Base-by-base conservation (phyloP, 1,140 invertebrate species). In the Rhyzopertha dominica region DNA sequence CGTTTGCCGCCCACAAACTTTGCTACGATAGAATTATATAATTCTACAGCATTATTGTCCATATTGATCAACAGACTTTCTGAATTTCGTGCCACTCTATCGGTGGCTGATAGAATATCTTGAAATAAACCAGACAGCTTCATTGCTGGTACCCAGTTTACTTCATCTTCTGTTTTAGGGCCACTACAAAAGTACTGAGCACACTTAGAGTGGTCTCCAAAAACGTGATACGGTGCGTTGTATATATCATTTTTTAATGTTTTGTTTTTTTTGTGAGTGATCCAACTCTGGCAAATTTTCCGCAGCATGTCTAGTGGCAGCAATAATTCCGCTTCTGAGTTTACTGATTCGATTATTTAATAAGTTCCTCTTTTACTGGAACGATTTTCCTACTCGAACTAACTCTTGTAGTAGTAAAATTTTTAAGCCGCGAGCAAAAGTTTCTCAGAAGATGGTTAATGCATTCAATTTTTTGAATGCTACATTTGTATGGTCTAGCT, bases 381-480 rank as follows among this genome's bases (percentile, higher is more conserved):
- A 47, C 17, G 8, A 17, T 30, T 16, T 9, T 25, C 20, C 24
- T 29, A 14, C 35, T 25, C 30, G 9, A 17, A 26, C 12, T 40
- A 23, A 28, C 20, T 20, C 36, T 13, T 41, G 31, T 38, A 24
- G 28, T 38, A 17, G 23, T 17, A 31, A 56, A 20, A 1, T 30
- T 12, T 37, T n/a, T 47, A n/a, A 59, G n/a, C 45, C 55, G 53
- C 34, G 49, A 55, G 17, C 42, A 56, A 29, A 54, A 49, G 43
- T 62, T 64, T 8, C 58, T 35, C 2, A 61, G 34, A n/a, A 68
- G 31, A 45, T 69, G 59, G 32, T 65, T 66, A 3, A 24, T 41
- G 40, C 62, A 67, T 46, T 66, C 55, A 7, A 57, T 53, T 55
- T 62, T 61, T 50, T 56, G n/a, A n/a, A n/a, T n/a, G n/a, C n/a